A percentile compares a stretch with the other conserved stretches of the same genome.
Conservation (phyloP, 2,888 invertebrate species). For the Thalpophila matura region DNA sequence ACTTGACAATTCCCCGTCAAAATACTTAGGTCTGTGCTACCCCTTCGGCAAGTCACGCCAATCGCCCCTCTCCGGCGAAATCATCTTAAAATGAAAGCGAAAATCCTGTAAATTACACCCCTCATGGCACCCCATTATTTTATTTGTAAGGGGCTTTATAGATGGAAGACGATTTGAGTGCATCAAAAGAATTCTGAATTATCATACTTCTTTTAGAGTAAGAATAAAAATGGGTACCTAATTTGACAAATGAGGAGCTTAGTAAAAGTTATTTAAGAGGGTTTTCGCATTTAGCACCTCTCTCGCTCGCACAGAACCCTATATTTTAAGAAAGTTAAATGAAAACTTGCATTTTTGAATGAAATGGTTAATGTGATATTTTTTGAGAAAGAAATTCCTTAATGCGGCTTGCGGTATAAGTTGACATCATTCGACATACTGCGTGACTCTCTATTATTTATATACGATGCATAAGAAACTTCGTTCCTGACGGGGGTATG, state of each 20-base stretch:
- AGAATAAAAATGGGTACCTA: slow-evolving; percentile 26
- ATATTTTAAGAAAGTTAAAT: too few species aligned
- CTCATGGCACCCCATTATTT: slow-evolving; percentile 82
- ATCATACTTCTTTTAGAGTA: slow-evolving; percentile 45
- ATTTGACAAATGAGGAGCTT: slow-evolving; percentile 49
- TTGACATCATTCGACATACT: too few species aligned
- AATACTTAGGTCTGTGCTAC: slow-evolving; percentile 50
- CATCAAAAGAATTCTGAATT: slow-evolving; percentile 58
- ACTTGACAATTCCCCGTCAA: slow-evolving; percentile 29
- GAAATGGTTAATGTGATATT: too few species aligned
- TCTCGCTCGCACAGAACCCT: too few species aligned
- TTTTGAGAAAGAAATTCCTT: too few species aligned
- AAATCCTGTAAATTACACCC: slow-evolving; percentile 85
- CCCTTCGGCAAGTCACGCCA: slow-evolving; percentile 81
- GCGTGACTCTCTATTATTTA: too few species aligned
- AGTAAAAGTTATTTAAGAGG: too few species aligned
- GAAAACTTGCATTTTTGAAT: too few species aligned
- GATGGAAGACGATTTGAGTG: slow-evolving; percentile 43
- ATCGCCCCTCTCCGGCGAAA: slow-evolving; percentile 77
- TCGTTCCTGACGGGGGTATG: too few species aligned
- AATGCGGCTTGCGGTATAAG: too few species aligned
- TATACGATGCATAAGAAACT: too few species aligned
- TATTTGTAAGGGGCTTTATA: slow-evolving; percentile 74
- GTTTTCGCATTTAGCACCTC: too few species aligned
- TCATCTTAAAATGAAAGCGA: slow-evolving; percentile 86